Conservation (phyloP, 2,797 vertebrate species). For the Knipowitschia caucasica region DNA sequence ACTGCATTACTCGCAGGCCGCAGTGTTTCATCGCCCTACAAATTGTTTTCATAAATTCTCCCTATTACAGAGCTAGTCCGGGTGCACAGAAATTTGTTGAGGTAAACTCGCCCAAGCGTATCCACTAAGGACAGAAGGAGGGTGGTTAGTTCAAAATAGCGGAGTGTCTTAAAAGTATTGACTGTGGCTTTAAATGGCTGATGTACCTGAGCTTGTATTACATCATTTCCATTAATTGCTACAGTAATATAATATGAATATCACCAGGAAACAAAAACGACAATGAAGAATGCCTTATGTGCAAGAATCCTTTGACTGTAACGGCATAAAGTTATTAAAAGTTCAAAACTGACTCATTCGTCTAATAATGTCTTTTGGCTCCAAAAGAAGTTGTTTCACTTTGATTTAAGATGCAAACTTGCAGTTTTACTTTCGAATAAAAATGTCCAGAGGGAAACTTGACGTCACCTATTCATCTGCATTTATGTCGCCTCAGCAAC, state of each 20-base stretch:
- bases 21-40: no score
- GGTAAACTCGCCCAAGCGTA: no score
- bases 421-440: slow-evolving; percentile 26
- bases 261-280: not conserved
- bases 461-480: slow-evolving; percentile 34
- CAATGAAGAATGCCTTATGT: not conserved
- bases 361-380: not conserved
- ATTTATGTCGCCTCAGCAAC: slow-evolving; percentile 53
- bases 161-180: slow-evolving; percentile 53
- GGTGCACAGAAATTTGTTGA: no score
- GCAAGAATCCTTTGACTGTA: no score
- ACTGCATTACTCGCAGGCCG: no score
- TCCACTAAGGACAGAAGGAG: slow-evolving; percentile 44
- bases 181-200: slow-evolving; percentile 38
- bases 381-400: slow-evolving; percentile 2
- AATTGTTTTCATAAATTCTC: no score
- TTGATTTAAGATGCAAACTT: slow-evolving; percentile 15
- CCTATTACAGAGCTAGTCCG: no score
- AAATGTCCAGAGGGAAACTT: slow-evolving; percentile 32
- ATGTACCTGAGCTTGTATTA: slow-evolving; percentile 22
- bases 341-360: not conserved
- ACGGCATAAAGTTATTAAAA: not conserved
- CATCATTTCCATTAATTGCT: no score
- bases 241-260: not conserved
- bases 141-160: no score